Base-by-base conservation (phyloP, 2,797 vertebrate genomes). In the Mus caroli region DNA sequence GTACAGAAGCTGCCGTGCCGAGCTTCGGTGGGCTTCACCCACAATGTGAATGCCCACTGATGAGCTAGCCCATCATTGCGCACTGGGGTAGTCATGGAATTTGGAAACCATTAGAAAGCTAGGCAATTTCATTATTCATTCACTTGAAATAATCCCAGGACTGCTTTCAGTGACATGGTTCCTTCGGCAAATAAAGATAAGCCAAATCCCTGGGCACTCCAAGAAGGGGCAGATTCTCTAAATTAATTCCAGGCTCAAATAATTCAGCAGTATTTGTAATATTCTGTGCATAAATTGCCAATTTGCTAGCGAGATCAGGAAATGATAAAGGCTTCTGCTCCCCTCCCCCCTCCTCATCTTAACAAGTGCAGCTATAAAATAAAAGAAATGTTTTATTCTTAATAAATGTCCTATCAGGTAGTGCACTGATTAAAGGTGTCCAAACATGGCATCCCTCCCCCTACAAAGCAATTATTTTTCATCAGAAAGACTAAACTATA, bases 241-340 rank as follows among this genome's bases (percentile, higher is more conserved):
- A 97, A 97, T 97, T 98, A 97, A 98, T 98, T 98, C 97, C 95
- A 97, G 95, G 97, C 97, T 98, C 98, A 98, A 97, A 94, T 98
- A 98, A 98, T 98, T 98, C 98, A 97, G 98, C 94, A 97, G 96
- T 95, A 97, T 98, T 98, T 98, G 96, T 95, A 97, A 95, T 98
- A 98, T 98, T 98, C 98, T 96, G 2, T 98, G 97, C 98, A 98
- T 97, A 97, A 98, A 97, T 97, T 98, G 96, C 93, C 97, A 98
- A 97, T 98, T 98, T 98, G 96, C 96, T 95, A 94, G 97, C 94
- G 96, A 98, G 98, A 98, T 98, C 98, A 98, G 92, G 89, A 97
- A 97, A 98, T 98, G 94, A 97, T 88, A 94, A 96, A 97, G 80
- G 91, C 96, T 84, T 92, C 94, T 95, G 90, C 64, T 40, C 15